These are phyloP conservation scores for Rattus rattus DNA, from an alignment of 2,113 vertebrate genomes.

Conservation along the genomic window DNA sequence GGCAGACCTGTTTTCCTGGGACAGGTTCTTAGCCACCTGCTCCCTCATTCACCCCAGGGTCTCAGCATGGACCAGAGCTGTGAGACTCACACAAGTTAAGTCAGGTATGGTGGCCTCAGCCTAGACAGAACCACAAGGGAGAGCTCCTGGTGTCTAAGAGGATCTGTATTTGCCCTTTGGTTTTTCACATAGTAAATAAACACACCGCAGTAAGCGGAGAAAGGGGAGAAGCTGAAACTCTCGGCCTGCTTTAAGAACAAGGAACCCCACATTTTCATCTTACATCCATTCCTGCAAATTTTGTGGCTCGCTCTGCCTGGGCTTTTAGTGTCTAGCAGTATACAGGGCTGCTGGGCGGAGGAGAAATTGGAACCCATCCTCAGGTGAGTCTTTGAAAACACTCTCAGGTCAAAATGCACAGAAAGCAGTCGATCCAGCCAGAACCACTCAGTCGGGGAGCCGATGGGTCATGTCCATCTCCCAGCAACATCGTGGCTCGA, in stretches of 20 bases:
- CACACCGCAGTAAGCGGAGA: background rate
- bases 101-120: accelerated
- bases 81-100: background rate
- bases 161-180: background rate
- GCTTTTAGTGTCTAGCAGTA: background rate
- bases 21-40: background rate
- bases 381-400: background rate
- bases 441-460: background rate
- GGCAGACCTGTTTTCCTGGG: background rate
- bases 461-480: background rate
- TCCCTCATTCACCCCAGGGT: background rate
- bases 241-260: background rate
- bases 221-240: accelerated
- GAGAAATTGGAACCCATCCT: background rate
- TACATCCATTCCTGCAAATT: background rate
- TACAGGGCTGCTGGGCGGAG: background rate
- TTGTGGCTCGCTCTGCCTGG: background rate
- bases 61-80: background rate
- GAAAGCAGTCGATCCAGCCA: background rate
- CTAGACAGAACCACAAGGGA: background rate
- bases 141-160: background rate
- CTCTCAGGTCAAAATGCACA: background rate
- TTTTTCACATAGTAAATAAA: background rate
- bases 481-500: background rate
- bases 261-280: background rate